Base-by-base conservation (phyloP, 92 coral and sea anemone species). In the Actinostola sp. region DNA sequence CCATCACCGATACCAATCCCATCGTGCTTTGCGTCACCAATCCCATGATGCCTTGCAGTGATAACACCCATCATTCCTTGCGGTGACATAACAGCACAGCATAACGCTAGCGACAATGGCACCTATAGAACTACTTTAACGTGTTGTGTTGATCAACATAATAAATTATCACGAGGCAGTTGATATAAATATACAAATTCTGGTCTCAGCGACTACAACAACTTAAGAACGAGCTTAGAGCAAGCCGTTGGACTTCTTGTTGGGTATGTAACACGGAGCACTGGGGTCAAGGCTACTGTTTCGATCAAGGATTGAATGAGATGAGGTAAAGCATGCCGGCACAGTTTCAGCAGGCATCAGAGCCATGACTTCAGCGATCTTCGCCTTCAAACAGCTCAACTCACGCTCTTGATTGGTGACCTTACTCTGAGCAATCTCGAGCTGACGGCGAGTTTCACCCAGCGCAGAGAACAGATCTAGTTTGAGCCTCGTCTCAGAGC, bases 301-400 rank as follows among this genome's bases (percentile, higher is more conserved):
- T 70, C 82, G 66, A 31, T 86, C 87, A 13, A 78, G 75, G 23
- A 70, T 75, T 35, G 70, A 56, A 21, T 80, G 72, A 38, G 83
- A 32, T 1, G 81, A n/a, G 44, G 61, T 82, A 48, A 81, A 76
- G 21, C 71, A 73, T 27, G 73, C 79, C 3, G 80, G 60, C 11
- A 83, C 58, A 39, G 80, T 65, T 0, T 77, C 58, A n/a, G 80
- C 52, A 15, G 99, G 99, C 94, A 95, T 85, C 19, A 95, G 87
- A 3, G 99, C 99, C 97, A 95, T 91, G 13, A 88, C 99, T 50
- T 95, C 99, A 6, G 99, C 99, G 20, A 91, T 95, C 89, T 91
- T 95, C 44, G 93, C 92, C 80, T 95, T 95, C 63, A 95, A 63
- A 23, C 82, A 70, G 16, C 82, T 84, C 7, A 95, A 72, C 61